Percentiles rank a stretch among this genome's conserved stretches.
Conservation (phyloP, 1,140 invertebrate genomes). For the Thaumatotibia leucotreta region DNA sequence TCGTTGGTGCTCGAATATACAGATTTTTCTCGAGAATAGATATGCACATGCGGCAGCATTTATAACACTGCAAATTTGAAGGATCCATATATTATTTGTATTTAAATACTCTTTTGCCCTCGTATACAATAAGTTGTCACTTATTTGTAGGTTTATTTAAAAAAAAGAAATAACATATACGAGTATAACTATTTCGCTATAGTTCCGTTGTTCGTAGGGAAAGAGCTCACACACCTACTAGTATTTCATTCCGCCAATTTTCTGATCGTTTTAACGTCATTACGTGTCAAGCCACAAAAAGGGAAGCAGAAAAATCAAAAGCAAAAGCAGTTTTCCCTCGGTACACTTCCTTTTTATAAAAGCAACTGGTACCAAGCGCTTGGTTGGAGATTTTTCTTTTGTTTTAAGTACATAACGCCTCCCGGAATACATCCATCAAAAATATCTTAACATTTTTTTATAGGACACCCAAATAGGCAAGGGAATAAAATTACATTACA, state of each 20-base stretch:
- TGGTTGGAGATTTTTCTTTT: constrained; percentile 37
- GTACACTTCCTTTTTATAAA: constrained; percentile 25
- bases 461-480: too few species aligned
- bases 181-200: neutral
- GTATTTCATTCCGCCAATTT: constrained; percentile 46
- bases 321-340: constrained; percentile 12
- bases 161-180: too few species aligned
- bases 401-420: constrained; percentile 21
- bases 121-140: too few species aligned
- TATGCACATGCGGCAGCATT: too few species aligned
- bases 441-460: neutral
- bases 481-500: too few species aligned
- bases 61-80: too few species aligned
- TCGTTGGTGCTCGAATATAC: too few species aligned
- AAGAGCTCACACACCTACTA: too few species aligned
- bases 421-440: neutral
- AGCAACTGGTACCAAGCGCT: neutral
- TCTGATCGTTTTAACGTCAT: constrained; percentile 24
- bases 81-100: too few species aligned
- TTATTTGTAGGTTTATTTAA: too few species aligned
- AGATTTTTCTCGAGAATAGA: too few species aligned
- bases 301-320: constrained; percentile 17
- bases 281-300: constrained; percentile 5
- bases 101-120: too few species aligned
- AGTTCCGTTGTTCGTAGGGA: neutral